Base-by-base conservation (phyloP, 2,797 vertebrate species). In the Epinephelus awoara region DNA sequence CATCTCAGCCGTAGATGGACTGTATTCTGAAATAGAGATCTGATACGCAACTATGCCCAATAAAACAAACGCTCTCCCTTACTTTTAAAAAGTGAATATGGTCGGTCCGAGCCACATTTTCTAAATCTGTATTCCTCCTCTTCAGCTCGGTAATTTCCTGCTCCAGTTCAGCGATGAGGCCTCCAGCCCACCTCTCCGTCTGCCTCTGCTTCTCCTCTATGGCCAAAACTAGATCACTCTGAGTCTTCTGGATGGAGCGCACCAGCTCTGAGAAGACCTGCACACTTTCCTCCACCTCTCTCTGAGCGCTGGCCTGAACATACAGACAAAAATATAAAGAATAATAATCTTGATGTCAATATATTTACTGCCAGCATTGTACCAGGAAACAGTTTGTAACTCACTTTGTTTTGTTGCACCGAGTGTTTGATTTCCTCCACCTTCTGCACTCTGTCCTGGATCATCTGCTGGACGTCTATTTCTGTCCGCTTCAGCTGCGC, bases 81-180 rank as follows among this genome's bases (percentile, higher is more conserved):
- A 95, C 96, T 93, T 96, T 95, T 34, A 96, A 79, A 82, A 96
- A 96, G 84, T 96, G 87, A 57, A 96, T 95, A 85, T 96, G 95
- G 86, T 96, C 95, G 0, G 93, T 92, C 25, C 88, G 91, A 27
- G 91, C 89, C 27, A 96, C 89, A 11, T 91, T 89, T 42, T 94
- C 93, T 75, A 96, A 62, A 34, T 95, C 94, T 0, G 78, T n/a
- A 12, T 93, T 93, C 62, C 94, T 93, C 42, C 55, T 85, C 83
- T 86, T 87, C 47, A 96, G 89, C 63, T 93, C 90, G 0, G 71
- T 42, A n/a, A 96, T 94, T 25, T 94, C 94, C 84, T 27, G 84
- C 80, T 94, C 92, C 79, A 95, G 91, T 11, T 93, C 88, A 0
- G 90, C 10, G 12, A 95, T 85, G 47, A 96, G 90, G 55, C 78